These are phyloP conservation scores for Crenichthys baileyi DNA, from an alignment of 2,797 vertebrate species.

Conservation along the genomic window DNA sequence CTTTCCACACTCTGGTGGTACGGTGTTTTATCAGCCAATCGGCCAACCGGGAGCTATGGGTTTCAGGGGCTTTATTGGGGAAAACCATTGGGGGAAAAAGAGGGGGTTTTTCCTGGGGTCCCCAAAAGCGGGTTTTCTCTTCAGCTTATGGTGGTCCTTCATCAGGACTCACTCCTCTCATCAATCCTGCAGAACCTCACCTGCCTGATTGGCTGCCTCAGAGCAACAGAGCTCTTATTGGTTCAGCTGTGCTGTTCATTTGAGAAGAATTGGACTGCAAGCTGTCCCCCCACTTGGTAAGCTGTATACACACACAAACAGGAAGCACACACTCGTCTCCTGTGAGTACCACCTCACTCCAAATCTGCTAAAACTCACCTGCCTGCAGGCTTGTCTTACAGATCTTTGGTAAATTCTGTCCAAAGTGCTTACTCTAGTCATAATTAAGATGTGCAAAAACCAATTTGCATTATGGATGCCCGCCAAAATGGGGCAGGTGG, in stretches of 20 bases:
- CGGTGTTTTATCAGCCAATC: constrained; percentile 64
- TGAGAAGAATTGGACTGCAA: constrained; percentile 66
- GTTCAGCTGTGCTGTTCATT: constrained; percentile 78
- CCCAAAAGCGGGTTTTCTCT: no score
- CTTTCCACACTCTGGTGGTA: constrained; percentile 51
- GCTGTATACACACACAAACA: constrained; percentile 8
- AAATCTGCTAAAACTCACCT: constrained; percentile 25
- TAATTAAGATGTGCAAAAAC: constrained; percentile 47
- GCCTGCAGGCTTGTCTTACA: constrained; percentile 29
- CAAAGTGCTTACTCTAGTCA: constrained; percentile 47
- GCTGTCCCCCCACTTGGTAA: constrained; percentile 55
- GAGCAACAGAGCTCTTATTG: constrained; percentile 65
- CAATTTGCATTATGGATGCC: constrained; percentile 56
- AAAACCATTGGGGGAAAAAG: no score
- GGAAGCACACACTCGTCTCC: constrained; percentile 1
- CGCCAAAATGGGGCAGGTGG: constrained; percentile 45
- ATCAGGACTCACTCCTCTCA: constrained; percentile 73
- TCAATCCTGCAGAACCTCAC: constrained; percentile 71
- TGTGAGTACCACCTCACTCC: constrained; percentile 23
- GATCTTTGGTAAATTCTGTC: constrained; percentile 32
- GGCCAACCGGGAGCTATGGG: constrained; percentile 56
- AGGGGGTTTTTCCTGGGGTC: no score
- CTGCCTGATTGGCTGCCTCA: constrained; percentile 67
- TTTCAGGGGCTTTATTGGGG: constrained; percentile 71
- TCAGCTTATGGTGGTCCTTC: constrained; percentile 76